These are phyloP conservation scores for Rallus limicola DNA, from an alignment of 2,113 vertebrate species.

Conservation along the genomic window DNA sequence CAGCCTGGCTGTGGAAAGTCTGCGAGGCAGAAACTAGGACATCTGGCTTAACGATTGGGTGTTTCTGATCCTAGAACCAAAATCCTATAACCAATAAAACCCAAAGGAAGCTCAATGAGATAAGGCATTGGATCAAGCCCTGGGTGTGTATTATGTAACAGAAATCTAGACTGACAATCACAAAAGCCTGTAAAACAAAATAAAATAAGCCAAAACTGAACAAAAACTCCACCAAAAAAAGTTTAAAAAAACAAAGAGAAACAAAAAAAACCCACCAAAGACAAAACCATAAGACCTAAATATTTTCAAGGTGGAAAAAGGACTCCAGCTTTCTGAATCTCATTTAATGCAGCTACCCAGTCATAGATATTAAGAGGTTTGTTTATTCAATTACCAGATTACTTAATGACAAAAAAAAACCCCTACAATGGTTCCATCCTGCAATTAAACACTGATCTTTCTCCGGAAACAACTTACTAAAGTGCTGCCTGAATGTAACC, in stretches of 20 bases:
- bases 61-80: not conserved
- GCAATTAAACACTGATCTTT: not conserved
- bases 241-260: not conserved
- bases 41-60: not conserved
- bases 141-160: not conserved
- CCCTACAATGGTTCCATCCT: not conserved
- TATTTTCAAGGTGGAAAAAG: not conserved
- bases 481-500: not conserved
- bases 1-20: not conserved
- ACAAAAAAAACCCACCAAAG: not conserved
- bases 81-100: not conserved
- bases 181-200: not conserved
- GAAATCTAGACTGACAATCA: not conserved
- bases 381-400: not conserved
- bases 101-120: not conserved
- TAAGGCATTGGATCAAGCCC: not conserved
- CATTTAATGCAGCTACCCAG: not conserved
- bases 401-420: not conserved
- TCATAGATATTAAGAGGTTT: not conserved
- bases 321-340: not conserved
- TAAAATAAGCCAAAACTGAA: not conserved
- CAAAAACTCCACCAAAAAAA: too few species aligned
- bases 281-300: accelerated
- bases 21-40: not conserved
- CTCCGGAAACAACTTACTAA: not conserved